phyloP scores from a whole-genome alignment of 2,888 invertebrate genomes.

The Camptogramma bilineatum region DNA sequence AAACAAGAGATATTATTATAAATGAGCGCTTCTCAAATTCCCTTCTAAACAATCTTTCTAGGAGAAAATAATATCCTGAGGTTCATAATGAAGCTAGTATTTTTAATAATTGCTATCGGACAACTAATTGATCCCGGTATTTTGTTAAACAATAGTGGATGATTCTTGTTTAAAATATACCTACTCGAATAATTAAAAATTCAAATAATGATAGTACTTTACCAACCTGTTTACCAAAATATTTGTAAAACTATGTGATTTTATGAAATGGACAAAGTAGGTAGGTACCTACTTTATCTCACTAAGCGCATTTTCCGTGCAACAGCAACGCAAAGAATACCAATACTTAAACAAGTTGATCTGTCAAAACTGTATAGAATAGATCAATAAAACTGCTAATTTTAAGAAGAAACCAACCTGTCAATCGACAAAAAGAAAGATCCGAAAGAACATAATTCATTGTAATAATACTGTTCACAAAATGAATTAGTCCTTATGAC shows the following conservation, averaged over 20 bases:
- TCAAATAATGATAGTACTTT: no score
- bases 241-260: no score
- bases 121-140: not conserved
- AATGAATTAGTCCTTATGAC: constrained; percentile 6
- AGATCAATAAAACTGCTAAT: no score
- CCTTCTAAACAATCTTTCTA: not conserved
- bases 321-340: no score
- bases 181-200: no score
- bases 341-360: no score
- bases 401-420: constrained; percentile 54
- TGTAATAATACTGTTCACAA: not conserved
- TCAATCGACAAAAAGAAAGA: constrained; percentile 37
- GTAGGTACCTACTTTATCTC: no score
- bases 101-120: not conserved
- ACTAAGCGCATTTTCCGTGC: no score
- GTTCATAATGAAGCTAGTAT: not conserved
- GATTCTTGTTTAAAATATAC: no score
- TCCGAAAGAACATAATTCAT: not conserved
- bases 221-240: no score
- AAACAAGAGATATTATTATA: not conserved
- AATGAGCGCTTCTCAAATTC: not conserved
- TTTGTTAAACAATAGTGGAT: not conserved
- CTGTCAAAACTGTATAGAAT: no score
- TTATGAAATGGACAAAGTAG: no score
- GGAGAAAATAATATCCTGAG: not conserved